Base-by-base conservation (phyloP, 2,888 invertebrate genomes). In the Ophion obscuratus region DNA sequence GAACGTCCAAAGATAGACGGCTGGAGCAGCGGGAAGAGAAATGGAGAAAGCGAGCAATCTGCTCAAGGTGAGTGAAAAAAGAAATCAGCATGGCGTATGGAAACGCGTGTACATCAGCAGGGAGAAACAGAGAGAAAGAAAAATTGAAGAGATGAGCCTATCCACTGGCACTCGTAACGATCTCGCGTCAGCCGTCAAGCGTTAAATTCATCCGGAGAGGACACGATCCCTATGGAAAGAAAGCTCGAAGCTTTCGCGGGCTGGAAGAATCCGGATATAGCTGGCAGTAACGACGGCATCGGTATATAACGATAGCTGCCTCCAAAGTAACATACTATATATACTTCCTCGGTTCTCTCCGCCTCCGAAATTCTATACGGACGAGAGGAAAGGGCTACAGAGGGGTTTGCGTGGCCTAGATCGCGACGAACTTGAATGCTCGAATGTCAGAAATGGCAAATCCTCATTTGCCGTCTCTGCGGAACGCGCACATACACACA, bases 381-480 rank as follows among this genome's bases (percentile, higher is more conserved):
- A 78, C 61, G 78, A 81, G 83, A 66, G 75, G 80, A 82, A 74
- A 68, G 83, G 81, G 87, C 76, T 86, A 88, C 88, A 84, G 76
- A 83, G 82, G 66, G 86, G 87, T 90, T 89, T 90, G 90, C 89
- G 88, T 92, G 92, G 92, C 93, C 93, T 92, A 93, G 92, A 93
- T 94, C 93, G 91, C 90, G 91, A 92, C 92, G 89, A 92, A 93
- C 91, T 92, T 92, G 92, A 93, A 92, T 93, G 90, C 92, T 93
- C 90, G 91, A 92, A 93, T 91, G 93, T 92, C 92, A 92, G 93
- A 91, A 92, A 92, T 91, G 92, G 92, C 89, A 90, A 93, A 93
- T 93, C 91, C 92, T 94, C 93, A 92, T 93, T 93, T 92, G 92
- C 92, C 90, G 90, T 91, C 91, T 92, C 89, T 67, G 90, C 90